Conservation (phyloP, 2,797 vertebrate species). For the Lepilemur septentrionalis region DNA sequence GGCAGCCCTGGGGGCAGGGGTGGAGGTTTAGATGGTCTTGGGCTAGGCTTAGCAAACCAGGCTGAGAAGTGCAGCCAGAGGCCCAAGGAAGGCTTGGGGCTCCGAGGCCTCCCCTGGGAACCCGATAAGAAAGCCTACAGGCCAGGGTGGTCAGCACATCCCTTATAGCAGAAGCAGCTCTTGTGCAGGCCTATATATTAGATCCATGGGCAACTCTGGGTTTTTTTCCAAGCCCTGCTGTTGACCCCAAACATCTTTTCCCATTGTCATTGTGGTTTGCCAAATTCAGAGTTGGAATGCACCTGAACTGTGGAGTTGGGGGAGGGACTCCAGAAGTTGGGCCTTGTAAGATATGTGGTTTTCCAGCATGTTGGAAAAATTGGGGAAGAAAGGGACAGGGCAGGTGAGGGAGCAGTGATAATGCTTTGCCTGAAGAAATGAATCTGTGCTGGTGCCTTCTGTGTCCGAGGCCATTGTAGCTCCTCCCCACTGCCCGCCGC, state of each 20-base stretch:
- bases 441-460: neutral
- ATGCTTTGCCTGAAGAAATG: neutral
- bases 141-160: rapidly evolving
- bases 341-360: neutral
- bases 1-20: neutral
- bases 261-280: neutral
- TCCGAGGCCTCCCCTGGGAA: neutral
- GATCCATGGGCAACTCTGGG: neutral
- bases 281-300: neutral
- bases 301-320: neutral
- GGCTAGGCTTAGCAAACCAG: too few species aligned
- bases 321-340: neutral
- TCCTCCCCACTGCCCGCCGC: neutral
- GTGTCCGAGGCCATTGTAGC: neutral
- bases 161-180: too few species aligned
- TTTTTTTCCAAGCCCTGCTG: neutral
- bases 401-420: neutral
- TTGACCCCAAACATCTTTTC: neutral
- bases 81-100: neutral
- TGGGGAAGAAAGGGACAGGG: neutral
- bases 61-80: neutral
- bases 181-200: rapidly evolving
- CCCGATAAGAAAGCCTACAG: neutral
- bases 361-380: neutral
- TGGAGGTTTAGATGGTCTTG: neutral